These are phyloP conservation scores for Chionodraco myersi DNA, from an alignment of 2,113 vertebrate species.

Conservation along the genomic window DNA sequence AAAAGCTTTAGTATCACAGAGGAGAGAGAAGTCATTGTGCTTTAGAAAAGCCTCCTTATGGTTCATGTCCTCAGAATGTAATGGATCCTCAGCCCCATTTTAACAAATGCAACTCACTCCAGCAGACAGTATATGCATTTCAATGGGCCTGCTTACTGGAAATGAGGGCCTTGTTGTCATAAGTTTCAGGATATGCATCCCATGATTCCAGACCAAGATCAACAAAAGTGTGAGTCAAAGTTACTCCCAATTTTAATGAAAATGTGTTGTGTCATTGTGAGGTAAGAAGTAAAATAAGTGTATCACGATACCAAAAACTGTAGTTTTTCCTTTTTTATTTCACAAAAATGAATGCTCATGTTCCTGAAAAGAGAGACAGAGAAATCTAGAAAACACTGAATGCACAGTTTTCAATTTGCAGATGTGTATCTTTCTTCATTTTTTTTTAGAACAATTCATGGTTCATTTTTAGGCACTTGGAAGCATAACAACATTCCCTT, in stretches of 20 bases:
- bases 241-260: background rate
- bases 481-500: conserved; percentile 79
- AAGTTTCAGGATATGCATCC: conserved; percentile 28
- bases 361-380: conserved; percentile 79
- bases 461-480: conserved; percentile 84
- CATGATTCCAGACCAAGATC: background rate
- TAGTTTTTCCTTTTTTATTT: conserved; percentile 77
- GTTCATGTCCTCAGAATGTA: conserved; percentile 82
- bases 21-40: conserved; percentile 83
- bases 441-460: conserved; percentile 68
- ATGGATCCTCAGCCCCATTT: conserved; percentile 76
- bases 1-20: conserved; percentile 78
- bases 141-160: conserved; percentile 43
- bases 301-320: conserved; percentile 61
- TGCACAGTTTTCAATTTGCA: conserved; percentile 75
- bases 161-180: conserved; percentile 46
- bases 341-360: conserved; percentile 79
- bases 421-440: conserved; percentile 35
- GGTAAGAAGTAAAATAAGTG: conserved; percentile 20
- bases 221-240: conserved; percentile 16
- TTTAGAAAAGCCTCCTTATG: conserved; percentile 80
- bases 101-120: conserved; percentile 70
- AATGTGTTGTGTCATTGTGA: background rate
- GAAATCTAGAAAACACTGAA: conserved; percentile 75
- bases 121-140: conserved; percentile 62